Conservation (phyloP, 2,797 vertebrate species). For the Channa striata region DNA sequence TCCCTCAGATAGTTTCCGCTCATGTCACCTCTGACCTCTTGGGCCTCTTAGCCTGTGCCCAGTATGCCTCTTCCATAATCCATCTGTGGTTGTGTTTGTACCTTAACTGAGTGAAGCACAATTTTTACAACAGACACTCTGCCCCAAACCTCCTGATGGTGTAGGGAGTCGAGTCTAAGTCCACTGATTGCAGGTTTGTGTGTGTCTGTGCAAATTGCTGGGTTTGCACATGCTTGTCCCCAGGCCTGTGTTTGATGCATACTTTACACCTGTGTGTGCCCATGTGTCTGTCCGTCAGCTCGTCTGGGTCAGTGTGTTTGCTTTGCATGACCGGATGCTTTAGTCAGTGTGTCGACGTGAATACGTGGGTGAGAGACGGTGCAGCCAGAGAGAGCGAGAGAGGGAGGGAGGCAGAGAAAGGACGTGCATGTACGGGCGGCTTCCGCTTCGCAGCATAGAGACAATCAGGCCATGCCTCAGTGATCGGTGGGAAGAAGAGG, state of each 20-base stretch:
- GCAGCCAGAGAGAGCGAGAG: not conserved
- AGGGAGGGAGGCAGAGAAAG: conserved; percentile 1
- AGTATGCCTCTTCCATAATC: too few species aligned
- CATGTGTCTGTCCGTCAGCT: conserved; percentile 23
- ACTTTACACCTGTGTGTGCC: conserved; percentile 60
- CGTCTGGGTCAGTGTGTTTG: conserved; percentile 35
- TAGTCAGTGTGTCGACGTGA: conserved; percentile 44
- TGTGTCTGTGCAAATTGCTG: conserved; percentile 6
- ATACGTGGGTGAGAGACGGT: conserved; percentile 30
- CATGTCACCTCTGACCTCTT: too few species aligned
- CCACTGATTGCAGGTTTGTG: conserved; percentile 23
- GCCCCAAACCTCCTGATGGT: conserved; percentile 3
- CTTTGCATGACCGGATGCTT: conserved; percentile 45
- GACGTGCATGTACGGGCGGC: conserved; percentile 28
- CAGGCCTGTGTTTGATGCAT: conserved; percentile 51
- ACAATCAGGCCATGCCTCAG: conserved; percentile 63
- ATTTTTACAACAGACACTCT: not conserved
- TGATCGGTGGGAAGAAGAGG: conserved; percentile 47
- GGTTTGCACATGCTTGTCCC: conserved; percentile 41
- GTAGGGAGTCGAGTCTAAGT: conserved; percentile 6
- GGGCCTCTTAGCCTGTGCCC: too few species aligned
- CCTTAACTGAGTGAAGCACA: too few species aligned
- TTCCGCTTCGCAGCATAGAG: conserved; percentile 53
- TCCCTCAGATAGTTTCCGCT: too few species aligned
- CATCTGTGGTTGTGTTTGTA: too few species aligned